Evolutionary conservation across 2,797 vertebrate genomes (phyloP).

Genomic region (Brachyrhaphis roseni): DNA sequence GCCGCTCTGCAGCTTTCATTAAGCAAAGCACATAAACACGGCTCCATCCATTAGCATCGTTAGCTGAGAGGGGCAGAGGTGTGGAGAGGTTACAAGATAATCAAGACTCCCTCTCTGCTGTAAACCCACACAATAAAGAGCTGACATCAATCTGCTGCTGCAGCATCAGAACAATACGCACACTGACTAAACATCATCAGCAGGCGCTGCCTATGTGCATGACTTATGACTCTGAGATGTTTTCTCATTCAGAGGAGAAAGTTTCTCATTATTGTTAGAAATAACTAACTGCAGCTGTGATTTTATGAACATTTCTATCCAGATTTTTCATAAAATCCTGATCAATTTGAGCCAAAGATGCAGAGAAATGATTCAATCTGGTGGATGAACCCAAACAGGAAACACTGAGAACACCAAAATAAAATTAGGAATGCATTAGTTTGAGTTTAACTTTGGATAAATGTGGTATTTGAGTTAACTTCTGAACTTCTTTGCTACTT

Average conservation of each 20-base stretch:
- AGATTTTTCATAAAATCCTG: not conserved
- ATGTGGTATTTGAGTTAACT: not conserved
- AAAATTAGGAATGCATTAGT: not conserved
- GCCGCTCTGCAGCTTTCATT: slow-evolving; percentile 63
- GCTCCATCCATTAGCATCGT: slow-evolving; percentile 34
- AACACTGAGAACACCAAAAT: not conserved
- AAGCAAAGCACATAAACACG: slow-evolving; percentile 55
- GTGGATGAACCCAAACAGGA: not conserved
- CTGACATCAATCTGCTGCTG: slow-evolving; percentile 71
- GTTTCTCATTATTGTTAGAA: not conserved
- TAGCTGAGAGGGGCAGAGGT: slow-evolving; percentile 59
- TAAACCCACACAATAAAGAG: slow-evolving; percentile 73
- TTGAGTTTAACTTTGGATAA: not conserved
- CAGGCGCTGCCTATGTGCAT: too few relatives aligned
- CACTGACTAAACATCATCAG: slow-evolving; percentile 62
- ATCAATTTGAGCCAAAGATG: not conserved
- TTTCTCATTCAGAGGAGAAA: not conserved
- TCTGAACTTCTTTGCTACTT: not conserved
- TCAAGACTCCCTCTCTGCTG: slow-evolving; percentile 61
- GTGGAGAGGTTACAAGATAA: slow-evolving; percentile 67
- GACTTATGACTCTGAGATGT: not conserved
- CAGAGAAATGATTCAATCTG: not conserved
- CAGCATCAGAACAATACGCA: slow-evolving; percentile 59
- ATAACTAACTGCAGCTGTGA: not conserved
- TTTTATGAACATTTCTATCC: not conserved